These are phyloP conservation scores for Apogon talboti DNA, from an alignment of 2,797 vertebrate species.

Conservation along the genomic window DNA sequence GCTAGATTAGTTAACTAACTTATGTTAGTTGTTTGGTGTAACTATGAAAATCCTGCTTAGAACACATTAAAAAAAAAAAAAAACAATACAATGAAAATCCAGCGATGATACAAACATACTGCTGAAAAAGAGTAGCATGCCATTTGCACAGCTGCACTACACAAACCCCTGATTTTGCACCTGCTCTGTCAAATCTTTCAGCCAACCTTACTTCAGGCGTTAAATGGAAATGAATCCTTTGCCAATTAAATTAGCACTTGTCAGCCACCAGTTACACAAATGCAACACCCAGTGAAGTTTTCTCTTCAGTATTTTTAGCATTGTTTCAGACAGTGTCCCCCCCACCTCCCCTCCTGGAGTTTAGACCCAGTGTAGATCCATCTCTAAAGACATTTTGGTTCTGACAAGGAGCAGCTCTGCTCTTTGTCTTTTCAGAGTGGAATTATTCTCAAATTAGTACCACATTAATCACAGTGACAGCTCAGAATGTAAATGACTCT, in stretches of 20 bases:
- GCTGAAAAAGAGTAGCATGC: constrained; percentile 43
- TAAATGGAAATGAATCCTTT: constrained; percentile 55
- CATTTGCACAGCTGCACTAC: constrained; percentile 65
- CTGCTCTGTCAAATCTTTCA: constrained; percentile 63
- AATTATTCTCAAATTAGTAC: constrained; percentile 80
- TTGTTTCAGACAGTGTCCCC: constrained; percentile 36
- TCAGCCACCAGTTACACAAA: constrained; percentile 62
- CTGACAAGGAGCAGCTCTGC: constrained; percentile 49
- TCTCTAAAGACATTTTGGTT: constrained; percentile 53
- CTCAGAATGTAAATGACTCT: constrained; percentile 72
- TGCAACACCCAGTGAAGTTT: constrained; percentile 43
- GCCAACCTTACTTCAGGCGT: constrained; percentile 50
- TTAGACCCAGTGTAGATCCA: constrained; percentile 41
- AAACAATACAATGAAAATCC: constrained; percentile 16
- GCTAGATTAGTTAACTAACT: too few relatives aligned
- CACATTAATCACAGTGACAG: constrained; percentile 79
- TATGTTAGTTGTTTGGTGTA: constrained; percentile 4
- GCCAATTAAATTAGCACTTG: constrained; percentile 68
- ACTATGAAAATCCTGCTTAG: not conserved
- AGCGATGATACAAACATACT: constrained; percentile 48
- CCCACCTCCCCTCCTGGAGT: constrained; percentile 7
- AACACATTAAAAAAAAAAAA: constrained; percentile 33
- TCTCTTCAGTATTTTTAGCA: constrained; percentile 54
- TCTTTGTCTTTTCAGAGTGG: constrained; percentile 67
- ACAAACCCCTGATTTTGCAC: constrained; percentile 58